phyloP scores from a whole-genome alignment of 2,113 vertebrate species.

The Circaetus gallicus region DNA sequence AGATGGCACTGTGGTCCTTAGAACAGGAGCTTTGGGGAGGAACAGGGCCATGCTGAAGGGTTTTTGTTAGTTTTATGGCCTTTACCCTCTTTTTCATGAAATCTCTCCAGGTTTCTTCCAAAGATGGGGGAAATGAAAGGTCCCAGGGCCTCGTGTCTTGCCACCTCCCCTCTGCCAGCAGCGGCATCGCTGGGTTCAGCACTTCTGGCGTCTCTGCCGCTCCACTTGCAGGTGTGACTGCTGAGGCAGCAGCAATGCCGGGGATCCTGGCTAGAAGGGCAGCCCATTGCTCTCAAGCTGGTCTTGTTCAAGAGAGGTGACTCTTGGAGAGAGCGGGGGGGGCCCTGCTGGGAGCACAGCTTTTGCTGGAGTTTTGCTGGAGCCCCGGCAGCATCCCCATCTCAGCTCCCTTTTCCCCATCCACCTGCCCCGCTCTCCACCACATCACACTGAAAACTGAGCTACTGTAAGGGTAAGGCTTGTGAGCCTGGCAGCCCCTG shows the following conservation, averaged over 20 bases:
- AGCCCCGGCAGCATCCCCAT: not conserved
- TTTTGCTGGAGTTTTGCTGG: not conserved
- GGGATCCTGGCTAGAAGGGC: not conserved
- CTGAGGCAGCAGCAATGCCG: not conserved
- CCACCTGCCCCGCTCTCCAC: rapidly evolving
- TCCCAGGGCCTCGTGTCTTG: not conserved
- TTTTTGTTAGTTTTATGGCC: not conserved
- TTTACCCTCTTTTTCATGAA: not conserved
- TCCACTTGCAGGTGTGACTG: not conserved
- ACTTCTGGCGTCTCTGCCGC: not conserved
- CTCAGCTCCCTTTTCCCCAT: not conserved
- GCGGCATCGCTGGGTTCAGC: not conserved
- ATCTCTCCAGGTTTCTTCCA: not conserved
- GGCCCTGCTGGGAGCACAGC: not conserved
- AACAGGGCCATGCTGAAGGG: not conserved
- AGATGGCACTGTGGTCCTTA: not conserved
- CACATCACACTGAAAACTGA: rapidly evolving
- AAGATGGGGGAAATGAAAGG: not conserved
- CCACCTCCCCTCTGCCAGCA: not conserved
- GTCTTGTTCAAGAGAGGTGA: not conserved
- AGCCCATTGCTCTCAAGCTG: not conserved
- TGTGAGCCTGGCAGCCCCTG: not conserved
- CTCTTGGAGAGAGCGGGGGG: not conserved
- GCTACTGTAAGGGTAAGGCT: not conserved
- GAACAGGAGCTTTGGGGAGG: not conserved